Evolutionary conservation across 2,797 vertebrate genomes (phyloP).

Genomic region (Pipistrellus kuhlii): DNA sequence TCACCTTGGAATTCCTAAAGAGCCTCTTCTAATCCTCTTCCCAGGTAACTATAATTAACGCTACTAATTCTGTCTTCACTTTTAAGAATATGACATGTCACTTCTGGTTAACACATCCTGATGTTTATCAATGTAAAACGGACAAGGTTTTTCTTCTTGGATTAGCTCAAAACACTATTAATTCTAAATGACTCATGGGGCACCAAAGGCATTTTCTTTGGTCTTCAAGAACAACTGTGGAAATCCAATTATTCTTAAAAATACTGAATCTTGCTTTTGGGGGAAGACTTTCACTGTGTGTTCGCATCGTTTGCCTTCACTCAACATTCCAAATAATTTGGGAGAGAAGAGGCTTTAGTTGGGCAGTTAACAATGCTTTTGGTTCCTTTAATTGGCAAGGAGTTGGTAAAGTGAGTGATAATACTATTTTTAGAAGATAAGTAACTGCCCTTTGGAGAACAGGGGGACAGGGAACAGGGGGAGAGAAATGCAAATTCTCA

Average conservation of each 20-base stretch:
- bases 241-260: slow-evolving; percentile 59
- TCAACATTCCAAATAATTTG: neutral
- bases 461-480: too few relatives aligned
- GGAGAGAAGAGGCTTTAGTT: neutral
- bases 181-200: slow-evolving; percentile 36
- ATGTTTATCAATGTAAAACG: slow-evolving; percentile 44
- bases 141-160: neutral
- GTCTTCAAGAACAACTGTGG: slow-evolving; percentile 55
- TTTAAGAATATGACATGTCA: slow-evolving; percentile 27
- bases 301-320: neutral
- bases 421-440: neutral
- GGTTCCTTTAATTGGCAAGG: neutral
- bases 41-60: slow-evolving; percentile 44
- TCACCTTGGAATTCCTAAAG: slow-evolving; percentile 33
- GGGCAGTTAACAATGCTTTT: neutral
- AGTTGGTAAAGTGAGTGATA: neutral
- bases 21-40: slow-evolving; percentile 38
- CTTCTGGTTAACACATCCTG: slow-evolving; percentile 15
- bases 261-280: neutral
- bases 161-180: slow-evolving; percentile 46
- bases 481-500: neutral
- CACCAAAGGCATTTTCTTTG: slow-evolving; percentile 55
- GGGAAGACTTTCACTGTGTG: neutral
- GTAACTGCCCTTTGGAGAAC: neutral
- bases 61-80: slow-evolving; percentile 26